These are phyloP conservation scores for Scatophagus argus DNA, from an alignment of 2,113 vertebrate species.

Conservation along the genomic window DNA sequence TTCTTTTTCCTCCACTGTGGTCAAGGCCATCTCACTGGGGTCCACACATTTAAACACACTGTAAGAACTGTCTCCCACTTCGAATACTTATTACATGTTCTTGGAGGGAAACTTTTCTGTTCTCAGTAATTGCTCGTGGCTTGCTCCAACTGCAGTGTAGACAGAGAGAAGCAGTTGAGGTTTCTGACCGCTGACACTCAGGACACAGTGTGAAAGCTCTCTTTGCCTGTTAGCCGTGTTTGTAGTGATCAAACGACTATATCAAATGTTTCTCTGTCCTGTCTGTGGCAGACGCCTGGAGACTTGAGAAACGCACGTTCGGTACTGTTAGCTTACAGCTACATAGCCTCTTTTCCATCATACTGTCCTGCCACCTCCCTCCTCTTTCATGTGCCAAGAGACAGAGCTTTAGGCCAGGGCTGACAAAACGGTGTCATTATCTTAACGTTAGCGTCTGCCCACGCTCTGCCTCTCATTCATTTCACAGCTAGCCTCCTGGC, in stretches of 20 bases:
- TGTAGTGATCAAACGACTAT: slow-evolving; percentile 32
- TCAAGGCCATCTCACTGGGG: slow-evolving; percentile 41
- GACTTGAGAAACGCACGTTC: slow-evolving; percentile 32
- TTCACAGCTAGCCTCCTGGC: slow-evolving; percentile 70
- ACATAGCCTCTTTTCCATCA: slow-evolving; percentile 43
- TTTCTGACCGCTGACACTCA: slow-evolving; percentile 58
- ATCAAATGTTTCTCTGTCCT: slow-evolving; percentile 18
- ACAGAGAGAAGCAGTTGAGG: slow-evolving; percentile 47
- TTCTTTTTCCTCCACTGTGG: slow-evolving; percentile 19
- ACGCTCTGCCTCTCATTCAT: slow-evolving; percentile 75
- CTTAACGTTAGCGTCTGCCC: slow-evolving; percentile 72
- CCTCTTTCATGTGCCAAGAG: slow-evolving; percentile 68
- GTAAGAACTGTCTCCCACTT: slow-evolving; percentile 21
- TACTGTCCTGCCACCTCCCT: slow-evolving; percentile 44
- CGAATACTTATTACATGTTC: slow-evolving; percentile 40
- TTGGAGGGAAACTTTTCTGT: slow-evolving; percentile 36
- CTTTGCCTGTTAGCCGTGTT: slow-evolving; percentile 45
- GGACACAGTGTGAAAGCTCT: slow-evolving; percentile 43
- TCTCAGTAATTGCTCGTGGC: slow-evolving; percentile 42
- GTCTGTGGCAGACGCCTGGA: slow-evolving; percentile 18
- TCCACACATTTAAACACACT: slow-evolving; percentile 18
- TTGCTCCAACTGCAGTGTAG: slow-evolving; percentile 7
- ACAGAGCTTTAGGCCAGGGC: slow-evolving; percentile 65
- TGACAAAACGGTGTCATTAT: slow-evolving; percentile 80
- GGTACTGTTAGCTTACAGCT: slow-evolving; percentile 15